Base-by-base conservation (phyloP, 2,797 vertebrate species). In the Lerista edwardsae region DNA sequence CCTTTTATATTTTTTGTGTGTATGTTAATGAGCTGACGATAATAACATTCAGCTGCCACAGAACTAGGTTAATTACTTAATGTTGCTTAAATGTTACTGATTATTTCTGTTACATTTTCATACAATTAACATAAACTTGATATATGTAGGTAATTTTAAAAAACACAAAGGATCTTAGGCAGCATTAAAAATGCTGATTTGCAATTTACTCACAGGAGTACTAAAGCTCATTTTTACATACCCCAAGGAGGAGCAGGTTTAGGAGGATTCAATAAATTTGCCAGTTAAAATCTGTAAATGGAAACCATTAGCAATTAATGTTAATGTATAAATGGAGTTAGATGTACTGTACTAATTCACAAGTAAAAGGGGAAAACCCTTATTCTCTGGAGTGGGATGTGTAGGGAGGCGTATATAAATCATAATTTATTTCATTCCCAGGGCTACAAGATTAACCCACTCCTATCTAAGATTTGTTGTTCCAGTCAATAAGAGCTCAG, bases 101-200 rank as follows among this genome's bases (percentile, higher is more conserved):
- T 92, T 91, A 93, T 94, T 92, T 94, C 91, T 88, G 78, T 92
- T 93, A 86, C 19, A 12, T 94, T 94, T 95, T 93, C 90, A 89
- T 89, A 93, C 91, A 95, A 93, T 95, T 96, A 96, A 94, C 91
- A 93, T 93, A 94, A 94, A 93, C 74, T 87, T 95, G 93, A 94
- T 95, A 84, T 93, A 95, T 91, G 84, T 91, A 94, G 87, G 92
- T 87, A 94, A 94, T 95, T 95, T 86, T 19, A 82, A 86, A 64
- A 73, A 51, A 81, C 91, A 91, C 88, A 94, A 72, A 93, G 78
- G 79, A 76, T 89, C 84, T 91, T 84, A 94, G 84, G 90, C 92
- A 95, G 88, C 86, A 91, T 87, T 94, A 91, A 94, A 95, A 91
- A 84, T 94, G 94, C 94, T 94, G 92, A 95, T 94, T 76, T 93